Percentiles rank a stretch among this genome's conserved stretches.
These are phyloP conservation scores for Limanda limanda DNA, from an alignment of 2,113 vertebrate species.

Conservation along the genomic window DNA sequence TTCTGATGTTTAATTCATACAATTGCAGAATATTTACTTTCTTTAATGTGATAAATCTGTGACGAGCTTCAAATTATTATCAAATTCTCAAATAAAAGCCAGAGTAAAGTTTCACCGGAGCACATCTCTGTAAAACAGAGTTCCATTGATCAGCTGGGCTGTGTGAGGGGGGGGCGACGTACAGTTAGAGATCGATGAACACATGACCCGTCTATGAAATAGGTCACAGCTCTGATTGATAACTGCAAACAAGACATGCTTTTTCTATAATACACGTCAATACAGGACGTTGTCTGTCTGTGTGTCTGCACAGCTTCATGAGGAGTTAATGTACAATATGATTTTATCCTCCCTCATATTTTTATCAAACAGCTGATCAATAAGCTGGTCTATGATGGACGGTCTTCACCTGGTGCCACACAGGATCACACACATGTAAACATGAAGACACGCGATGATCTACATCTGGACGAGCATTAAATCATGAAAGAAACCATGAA, in stretches of 20 bases:
- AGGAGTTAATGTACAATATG: neutral
- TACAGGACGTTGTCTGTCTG: conserved; percentile 26
- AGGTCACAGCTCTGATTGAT: conserved; percentile 54
- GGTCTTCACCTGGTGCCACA: no score
- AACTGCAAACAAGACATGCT: conserved; percentile 49
- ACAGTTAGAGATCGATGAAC: conserved; percentile 33
- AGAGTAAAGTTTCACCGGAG: neutral
- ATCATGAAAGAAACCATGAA: no score
- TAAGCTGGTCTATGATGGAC: neutral
- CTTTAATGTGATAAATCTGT: no score
- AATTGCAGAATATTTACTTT: no score
- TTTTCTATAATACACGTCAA: conserved; percentile 17
- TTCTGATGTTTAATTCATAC: no score
- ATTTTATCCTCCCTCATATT: neutral
- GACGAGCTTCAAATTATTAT: no score
- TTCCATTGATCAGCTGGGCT: no score
- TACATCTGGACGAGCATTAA: no score
- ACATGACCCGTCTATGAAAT: conserved; percentile 52
- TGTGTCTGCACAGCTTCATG: neutral
- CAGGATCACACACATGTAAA: no score
- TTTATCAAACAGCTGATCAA: conserved; percentile 1
- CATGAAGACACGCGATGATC: no score
- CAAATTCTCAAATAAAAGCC: neutral
- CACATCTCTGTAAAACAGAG: neutral
- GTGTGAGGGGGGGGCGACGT: neutral